These are phyloP conservation scores for Enteromius unitaeniatus DNA, from an alignment of 2,797 vertebrate genomes.

Conservation along the genomic window DNA sequence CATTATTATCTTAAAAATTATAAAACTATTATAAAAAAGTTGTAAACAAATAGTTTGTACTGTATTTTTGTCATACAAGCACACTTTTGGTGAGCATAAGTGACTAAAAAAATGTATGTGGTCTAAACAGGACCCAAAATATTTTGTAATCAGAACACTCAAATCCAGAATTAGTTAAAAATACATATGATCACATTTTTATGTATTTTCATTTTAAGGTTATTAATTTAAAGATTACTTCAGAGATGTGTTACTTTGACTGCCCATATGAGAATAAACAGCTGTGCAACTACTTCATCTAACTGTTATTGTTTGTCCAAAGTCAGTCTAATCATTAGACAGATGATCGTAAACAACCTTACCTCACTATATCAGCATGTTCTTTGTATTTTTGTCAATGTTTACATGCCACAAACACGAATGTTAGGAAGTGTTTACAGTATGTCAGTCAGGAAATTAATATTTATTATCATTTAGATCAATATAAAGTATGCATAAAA, in stretches of 20 bases:
- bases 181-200: background rate
- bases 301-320: background rate
- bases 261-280: background rate
- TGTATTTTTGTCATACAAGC: no score
- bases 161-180: background rate
- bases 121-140: background rate
- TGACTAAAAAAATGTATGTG: no score
- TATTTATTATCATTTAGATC: background rate
- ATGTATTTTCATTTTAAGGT: no score
- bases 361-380: background rate
- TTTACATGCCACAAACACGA: no score
- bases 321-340: background rate
- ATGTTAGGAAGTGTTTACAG: background rate
- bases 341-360: background rate
- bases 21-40: no score
- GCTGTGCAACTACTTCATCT: background rate
- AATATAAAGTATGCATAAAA: background rate
- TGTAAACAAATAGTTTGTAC: no score
- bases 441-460: background rate
- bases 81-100: no score
- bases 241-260: no score
- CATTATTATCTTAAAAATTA: no score
- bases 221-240: no score
- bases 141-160: background rate
- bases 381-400: background rate